Conservation (phyloP, 1,140 invertebrate genomes). For the Brachystomella parvula region DNA sequence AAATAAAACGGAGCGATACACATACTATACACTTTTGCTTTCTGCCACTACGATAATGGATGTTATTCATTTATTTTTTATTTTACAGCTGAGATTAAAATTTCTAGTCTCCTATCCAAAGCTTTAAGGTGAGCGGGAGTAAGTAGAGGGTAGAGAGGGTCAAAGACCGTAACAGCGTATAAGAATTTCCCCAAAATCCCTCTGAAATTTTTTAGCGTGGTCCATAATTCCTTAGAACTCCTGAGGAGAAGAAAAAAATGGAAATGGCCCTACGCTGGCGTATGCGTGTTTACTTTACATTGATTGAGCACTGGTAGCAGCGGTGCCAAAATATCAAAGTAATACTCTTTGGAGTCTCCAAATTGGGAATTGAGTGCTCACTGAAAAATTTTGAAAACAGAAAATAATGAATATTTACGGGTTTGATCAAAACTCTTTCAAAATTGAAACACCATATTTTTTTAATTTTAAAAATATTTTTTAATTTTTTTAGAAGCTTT, state of each 20-base stretch:
- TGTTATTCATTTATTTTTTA: conserved; percentile 54
- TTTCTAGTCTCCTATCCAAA: conserved; percentile 65
- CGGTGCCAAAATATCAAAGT: conserved; percentile 76
- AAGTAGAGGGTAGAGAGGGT: conserved; percentile 55
- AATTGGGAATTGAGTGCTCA: too few relatives aligned
- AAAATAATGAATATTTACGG: too few relatives aligned
- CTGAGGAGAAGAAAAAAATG: conserved; percentile 47
- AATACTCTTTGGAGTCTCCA: conserved; percentile 73
- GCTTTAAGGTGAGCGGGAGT: conserved; percentile 65
- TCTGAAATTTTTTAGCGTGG: conserved; percentile 58
- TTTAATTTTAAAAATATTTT: too few relatives aligned
- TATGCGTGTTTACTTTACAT: conserved; percentile 44
- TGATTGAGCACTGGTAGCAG: conserved; percentile 86
- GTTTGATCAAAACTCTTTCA: too few relatives aligned
- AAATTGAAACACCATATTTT: too few relatives aligned
- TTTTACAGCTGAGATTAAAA: conserved; percentile 63
- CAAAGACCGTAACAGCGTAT: conserved; percentile 45
- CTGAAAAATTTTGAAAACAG: too few relatives aligned
- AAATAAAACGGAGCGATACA: too few relatives aligned
- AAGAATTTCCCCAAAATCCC: conserved; percentile 50
- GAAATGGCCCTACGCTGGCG: too few relatives aligned
- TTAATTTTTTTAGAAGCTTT: too few relatives aligned
- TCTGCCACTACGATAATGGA: too few relatives aligned
- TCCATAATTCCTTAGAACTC: conserved; percentile 59
- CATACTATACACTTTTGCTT: too few relatives aligned